These are phyloP conservation scores for Thamnophis sirtalis DNA, from an alignment of 2,113 vertebrate species.

Conservation along the genomic window DNA sequence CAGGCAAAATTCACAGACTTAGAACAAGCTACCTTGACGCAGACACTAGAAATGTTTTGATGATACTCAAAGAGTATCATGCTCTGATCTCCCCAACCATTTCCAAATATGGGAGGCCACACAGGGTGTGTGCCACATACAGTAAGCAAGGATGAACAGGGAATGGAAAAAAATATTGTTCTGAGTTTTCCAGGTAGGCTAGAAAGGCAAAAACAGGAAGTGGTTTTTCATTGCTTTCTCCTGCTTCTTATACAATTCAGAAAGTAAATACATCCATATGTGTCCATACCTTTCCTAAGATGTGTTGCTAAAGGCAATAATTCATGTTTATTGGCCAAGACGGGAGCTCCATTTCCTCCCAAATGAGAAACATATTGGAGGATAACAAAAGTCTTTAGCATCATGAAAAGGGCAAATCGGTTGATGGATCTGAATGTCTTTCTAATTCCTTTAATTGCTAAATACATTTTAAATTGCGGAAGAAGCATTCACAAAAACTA, in stretches of 20 bases:
- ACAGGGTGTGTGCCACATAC: neutral
- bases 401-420: constrained; percentile 39
- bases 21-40: no score
- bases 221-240: constrained; percentile 24
- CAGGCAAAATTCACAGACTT: no score
- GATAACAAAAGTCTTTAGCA: constrained; percentile 37
- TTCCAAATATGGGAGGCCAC: no score
- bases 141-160: neutral
- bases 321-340: constrained; percentile 31
- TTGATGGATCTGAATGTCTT: constrained; percentile 23
- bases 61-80: no score
- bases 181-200: neutral
- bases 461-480: constrained; percentile 35
- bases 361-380: constrained; percentile 26
- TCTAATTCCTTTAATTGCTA: constrained; percentile 39
- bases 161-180: neutral
- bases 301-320: constrained; percentile 41
- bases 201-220: neutral
- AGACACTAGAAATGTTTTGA: no score
- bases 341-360: constrained; percentile 26
- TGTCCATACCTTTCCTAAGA: constrained; percentile 28
- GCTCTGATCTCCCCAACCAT: no score
- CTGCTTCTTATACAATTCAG: constrained; percentile 32
- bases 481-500: constrained; percentile 10
- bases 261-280: constrained; percentile 19